These are phyloP conservation scores for Mesembrinibis cayennensis DNA, from an alignment of 2,113 vertebrate species.

Conservation along the genomic window DNA sequence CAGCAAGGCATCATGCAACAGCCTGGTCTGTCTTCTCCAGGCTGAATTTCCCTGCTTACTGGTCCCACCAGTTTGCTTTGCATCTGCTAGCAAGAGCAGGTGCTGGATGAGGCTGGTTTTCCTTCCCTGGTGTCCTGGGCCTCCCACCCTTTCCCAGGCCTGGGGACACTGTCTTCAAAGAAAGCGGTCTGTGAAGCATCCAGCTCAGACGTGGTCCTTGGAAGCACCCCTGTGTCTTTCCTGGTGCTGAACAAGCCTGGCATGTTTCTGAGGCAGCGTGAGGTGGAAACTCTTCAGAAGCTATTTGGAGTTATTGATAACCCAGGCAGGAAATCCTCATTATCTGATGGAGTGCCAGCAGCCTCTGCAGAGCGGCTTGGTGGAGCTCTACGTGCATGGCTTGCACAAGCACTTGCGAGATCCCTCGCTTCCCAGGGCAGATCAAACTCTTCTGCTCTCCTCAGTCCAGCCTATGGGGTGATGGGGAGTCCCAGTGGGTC, in stretches of 20 bases:
- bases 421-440: not conserved
- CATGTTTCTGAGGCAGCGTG: accelerated
- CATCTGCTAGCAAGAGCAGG: not conserved
- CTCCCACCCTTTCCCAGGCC: not conserved
- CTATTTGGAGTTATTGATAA: not conserved
- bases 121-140: not conserved
- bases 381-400: not conserved
- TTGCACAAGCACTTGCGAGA: not conserved
- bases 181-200: not conserved
- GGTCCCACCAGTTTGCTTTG: not conserved
- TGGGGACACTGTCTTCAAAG: not conserved
- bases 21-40: not conserved
- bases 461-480: not conserved
- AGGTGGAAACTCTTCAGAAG: not conserved
- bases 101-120: not conserved
- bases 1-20: not conserved
- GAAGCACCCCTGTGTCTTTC: not conserved
- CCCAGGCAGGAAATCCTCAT: not conserved
- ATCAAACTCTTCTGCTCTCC: not conserved
- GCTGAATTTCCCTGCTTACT: not conserved
- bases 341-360: not conserved
- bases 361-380: not conserved
- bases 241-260: too few species aligned
- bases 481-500: accelerated
- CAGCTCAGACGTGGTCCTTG: not conserved